These are phyloP conservation scores for Saturnia pavonia DNA, from an alignment of 2,888 invertebrate genomes.

Conservation along the genomic window DNA sequence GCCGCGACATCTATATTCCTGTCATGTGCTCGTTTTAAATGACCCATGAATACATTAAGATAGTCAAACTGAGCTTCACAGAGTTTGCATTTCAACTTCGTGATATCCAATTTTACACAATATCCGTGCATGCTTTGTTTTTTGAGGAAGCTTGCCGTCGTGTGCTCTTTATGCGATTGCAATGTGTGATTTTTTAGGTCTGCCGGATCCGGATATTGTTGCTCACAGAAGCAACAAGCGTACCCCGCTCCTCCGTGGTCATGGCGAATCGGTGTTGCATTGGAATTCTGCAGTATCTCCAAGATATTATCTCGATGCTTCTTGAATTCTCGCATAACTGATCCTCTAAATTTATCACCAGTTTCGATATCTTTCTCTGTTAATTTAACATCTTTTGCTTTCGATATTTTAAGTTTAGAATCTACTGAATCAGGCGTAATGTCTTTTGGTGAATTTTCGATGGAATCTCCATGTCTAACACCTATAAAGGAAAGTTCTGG, in stretches of 20 bases:
- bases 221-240: slow-evolving; percentile 50
- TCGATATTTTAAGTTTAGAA: not conserved
- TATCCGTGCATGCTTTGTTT: slow-evolving; percentile 23
- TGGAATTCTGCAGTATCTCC: slow-evolving; percentile 37
- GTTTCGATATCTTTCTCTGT: not conserved
- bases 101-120: slow-evolving; percentile 59
- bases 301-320: slow-evolving; percentile 44
- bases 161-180: slow-evolving; percentile 26
- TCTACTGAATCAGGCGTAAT: not conserved
- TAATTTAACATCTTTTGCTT: not conserved
- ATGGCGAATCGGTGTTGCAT: slow-evolving; percentile 51
- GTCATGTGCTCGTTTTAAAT: slow-evolving; percentile 42
- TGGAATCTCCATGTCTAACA: slow-evolving; percentile 16
- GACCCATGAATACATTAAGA: slow-evolving; percentile 41
- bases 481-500: slow-evolving; percentile 15
- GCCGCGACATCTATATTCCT: slow-evolving; percentile 42
- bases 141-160: slow-evolving; percentile 26
- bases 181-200: slow-evolving; percentile 53
- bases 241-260: slow-evolving; percentile 43
- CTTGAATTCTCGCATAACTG: slow-evolving; percentile 29
- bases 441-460: slow-evolving; percentile 9
- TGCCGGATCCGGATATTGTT: slow-evolving; percentile 43
- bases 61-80: slow-evolving; percentile 38
- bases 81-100: slow-evolving; percentile 49
- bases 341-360: not conserved